Conservation (phyloP, 2,888 invertebrate genomes). For the Drosophila heteroneura region DNA sequence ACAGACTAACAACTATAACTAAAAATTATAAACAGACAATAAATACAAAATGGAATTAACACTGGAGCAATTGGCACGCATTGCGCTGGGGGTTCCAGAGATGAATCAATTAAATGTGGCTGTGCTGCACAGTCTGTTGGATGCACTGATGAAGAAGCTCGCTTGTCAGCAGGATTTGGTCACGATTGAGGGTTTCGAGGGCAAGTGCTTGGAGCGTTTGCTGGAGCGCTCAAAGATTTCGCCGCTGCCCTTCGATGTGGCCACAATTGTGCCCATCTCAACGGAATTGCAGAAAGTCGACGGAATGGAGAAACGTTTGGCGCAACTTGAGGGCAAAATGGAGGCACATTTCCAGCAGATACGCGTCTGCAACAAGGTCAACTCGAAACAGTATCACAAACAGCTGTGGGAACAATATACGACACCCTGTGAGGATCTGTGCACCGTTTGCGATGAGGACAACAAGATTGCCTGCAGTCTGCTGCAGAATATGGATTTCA, state of each 20-base stretch:
- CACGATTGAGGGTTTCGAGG: constrained; percentile 73
- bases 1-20: not conserved
- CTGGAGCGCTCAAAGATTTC: constrained; percentile 66
- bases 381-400: constrained; percentile 50
- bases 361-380: constrained; percentile 56
- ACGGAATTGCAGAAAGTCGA: constrained; percentile 62
- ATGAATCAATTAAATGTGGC: constrained; percentile 73
- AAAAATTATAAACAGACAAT: not conserved
- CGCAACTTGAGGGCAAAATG: constrained; percentile 60
- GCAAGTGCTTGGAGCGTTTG: constrained; percentile 70
- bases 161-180: constrained; percentile 79
- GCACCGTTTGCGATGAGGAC: constrained; percentile 77
- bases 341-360: constrained; percentile 72
- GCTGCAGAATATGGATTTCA: constrained; percentile 74
- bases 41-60: constrained; percentile 65
- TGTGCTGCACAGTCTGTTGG: constrained; percentile 80
- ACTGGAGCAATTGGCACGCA: constrained; percentile 76
- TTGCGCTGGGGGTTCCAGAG: constrained; percentile 80
- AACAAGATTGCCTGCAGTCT: constrained; percentile 80
- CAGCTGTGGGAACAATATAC: constrained; percentile 61
- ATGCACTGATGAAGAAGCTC: constrained; percentile 80
- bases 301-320: constrained; percentile 64
- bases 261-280: constrained; percentile 58
- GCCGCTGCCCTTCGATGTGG: constrained; percentile 73
- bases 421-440: constrained; percentile 78